These are phyloP conservation scores for Vandiemenella viatica DNA, from an alignment of 2,888 invertebrate species.

Conservation along the genomic window DNA sequence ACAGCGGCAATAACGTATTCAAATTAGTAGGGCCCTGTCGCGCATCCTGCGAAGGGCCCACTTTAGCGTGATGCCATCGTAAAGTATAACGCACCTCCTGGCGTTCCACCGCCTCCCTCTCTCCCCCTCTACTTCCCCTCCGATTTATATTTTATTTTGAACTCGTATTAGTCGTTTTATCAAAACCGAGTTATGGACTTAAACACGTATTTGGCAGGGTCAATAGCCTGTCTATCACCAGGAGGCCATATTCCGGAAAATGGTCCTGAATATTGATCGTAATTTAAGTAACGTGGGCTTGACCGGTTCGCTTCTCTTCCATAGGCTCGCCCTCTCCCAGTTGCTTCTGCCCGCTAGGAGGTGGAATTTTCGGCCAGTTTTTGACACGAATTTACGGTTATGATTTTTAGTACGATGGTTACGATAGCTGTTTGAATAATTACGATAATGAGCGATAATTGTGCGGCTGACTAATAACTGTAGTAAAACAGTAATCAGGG, in stretches of 20 bases:
- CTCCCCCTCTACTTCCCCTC: too few relatives aligned
- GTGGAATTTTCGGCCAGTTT: too few relatives aligned
- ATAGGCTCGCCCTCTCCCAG: too few relatives aligned
- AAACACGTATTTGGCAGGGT: background rate
- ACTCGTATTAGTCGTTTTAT: background rate
- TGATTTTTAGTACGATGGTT: background rate
- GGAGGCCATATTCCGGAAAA: background rate
- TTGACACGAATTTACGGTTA: background rate
- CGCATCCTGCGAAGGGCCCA: background rate
- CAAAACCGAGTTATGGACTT: background rate
- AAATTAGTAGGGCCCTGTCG: conserved; percentile 1
- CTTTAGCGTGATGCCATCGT: conserved; percentile 1
- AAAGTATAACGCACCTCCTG: conserved; percentile 2
- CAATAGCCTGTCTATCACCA: conserved; percentile 2
- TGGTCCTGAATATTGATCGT: conserved; percentile 1
- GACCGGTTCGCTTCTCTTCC: too few relatives aligned
- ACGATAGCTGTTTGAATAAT: background rate
- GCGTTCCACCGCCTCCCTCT: too few relatives aligned
- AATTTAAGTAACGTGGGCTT: conserved; percentile 1
- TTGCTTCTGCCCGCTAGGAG: background rate
- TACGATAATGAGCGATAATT: background rate
- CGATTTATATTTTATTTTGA: too few relatives aligned
- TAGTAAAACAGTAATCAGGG: too few relatives aligned
- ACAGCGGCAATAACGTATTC: conserved; percentile 3
- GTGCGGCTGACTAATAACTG: background rate